Evolutionary conservation across 2,113 vertebrate genomes (phyloP).

Genomic region (Pteronura brasiliensis): DNA sequence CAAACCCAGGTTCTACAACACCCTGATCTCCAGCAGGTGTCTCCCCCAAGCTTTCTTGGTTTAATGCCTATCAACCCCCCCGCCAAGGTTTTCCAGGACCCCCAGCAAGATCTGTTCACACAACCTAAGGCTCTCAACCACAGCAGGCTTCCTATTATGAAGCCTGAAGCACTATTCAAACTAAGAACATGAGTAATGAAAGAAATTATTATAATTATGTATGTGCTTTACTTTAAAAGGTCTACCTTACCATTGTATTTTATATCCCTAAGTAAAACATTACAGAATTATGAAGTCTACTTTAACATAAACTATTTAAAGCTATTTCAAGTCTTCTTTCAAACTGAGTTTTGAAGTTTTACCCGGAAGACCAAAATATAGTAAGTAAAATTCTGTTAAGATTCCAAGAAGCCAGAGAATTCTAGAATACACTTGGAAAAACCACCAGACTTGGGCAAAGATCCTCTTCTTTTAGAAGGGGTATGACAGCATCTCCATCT

Average conservation of each 20-base stretch:
- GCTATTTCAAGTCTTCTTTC: neutral
- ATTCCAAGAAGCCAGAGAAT: neutral
- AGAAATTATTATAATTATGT: neutral
- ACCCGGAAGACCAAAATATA: neutral
- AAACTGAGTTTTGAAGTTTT: conserved; percentile 36
- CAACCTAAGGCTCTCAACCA: neutral
- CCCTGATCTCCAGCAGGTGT: neutral
- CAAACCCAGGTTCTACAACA: accelerated
- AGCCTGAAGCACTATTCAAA: neutral
- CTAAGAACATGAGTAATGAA: neutral
- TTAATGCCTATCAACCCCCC: neutral
- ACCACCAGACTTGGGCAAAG: neutral
- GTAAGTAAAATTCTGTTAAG: neutral
- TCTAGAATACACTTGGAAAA: neutral
- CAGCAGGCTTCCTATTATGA: neutral
- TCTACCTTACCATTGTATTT: neutral
- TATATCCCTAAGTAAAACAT: neutral
- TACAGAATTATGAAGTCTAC: neutral
- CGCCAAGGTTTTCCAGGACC: accelerated
- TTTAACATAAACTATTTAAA: neutral
- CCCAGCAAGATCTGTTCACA: neutral
- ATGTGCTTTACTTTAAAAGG: neutral
- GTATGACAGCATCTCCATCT: neutral
- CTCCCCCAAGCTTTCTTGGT: neutral
- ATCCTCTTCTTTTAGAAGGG: neutral